Evolutionary conservation across 2,113 vertebrate species (phyloP), one percentile per base, ranked within the genome.

Genomic region (Himantopus leucocephalus): DNA sequence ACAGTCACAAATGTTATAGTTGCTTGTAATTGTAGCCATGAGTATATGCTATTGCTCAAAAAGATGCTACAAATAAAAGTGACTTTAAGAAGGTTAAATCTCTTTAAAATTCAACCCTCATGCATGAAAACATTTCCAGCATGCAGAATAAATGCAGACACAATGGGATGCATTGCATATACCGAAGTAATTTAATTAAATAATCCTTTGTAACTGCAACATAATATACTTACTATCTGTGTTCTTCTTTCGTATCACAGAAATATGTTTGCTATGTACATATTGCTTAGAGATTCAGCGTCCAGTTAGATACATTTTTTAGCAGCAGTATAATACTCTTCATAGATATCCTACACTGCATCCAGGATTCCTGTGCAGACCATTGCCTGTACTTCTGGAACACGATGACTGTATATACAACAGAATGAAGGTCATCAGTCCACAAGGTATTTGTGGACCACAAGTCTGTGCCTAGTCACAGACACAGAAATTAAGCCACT

Each of bases 361-460:
- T 14, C 35, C 37, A 78, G 27, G 45, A 73, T 19, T 82, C 32
- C 62, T 45, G 19, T 26, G 50, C 58, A 68, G 43, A 47, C 10
- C 58, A 60, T 0, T 13, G n/a, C 35, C 37, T 50, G 5, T 11
- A 53, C 21, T 70, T 70, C 59, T 71, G 34, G 10, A 85, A 85
- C 22, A 66, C 0, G 2, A 5, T 19, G 20, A 41, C 10, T 79
- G 19, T 5, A 29, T 6, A 37, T 3, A 3, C 8, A 55, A 63
- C 6, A 17, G 12, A 72, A 52, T 17, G 20, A 59, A 70, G 27
- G 26, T 32, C 30, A 86, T 18, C 1, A 9, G 20, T 23, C 35
- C 60, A n/a, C 7, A 64, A 37, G 23, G 12, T 24, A 48, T 5
- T 39, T 37, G 37, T 37, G 37, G 37, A 37, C 37, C 32, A 45